phyloP scores from a whole-genome alignment of 2,113 vertebrate species.

The Rhinogobius similis region DNA sequence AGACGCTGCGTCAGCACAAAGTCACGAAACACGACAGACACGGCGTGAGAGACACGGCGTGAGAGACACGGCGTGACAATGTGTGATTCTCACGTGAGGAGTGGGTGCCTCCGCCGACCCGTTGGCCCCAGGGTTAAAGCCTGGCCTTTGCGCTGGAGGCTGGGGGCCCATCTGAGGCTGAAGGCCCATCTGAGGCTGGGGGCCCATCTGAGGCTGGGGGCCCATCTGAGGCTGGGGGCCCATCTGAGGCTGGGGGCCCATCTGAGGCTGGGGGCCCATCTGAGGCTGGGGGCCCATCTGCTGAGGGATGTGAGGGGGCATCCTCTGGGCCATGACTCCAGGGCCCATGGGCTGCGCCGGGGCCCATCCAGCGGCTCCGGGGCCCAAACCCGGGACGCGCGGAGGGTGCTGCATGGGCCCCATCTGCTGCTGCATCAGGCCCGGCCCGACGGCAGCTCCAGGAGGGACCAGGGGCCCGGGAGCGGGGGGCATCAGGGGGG shows the following conservation, averaged over 20 bases:
- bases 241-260: too few relatives aligned
- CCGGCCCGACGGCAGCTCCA: constrained; percentile 56
- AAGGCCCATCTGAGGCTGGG: too few relatives aligned
- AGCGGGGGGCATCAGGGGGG: constrained; percentile 30
- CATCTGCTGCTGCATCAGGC: constrained; percentile 62
- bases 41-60: too few relatives aligned
- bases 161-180: constrained; percentile 66
- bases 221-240: too few relatives aligned
- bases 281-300: constrained; percentile 64
- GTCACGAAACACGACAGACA: too few relatives aligned
- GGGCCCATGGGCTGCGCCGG: constrained; percentile 44
- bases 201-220: too few relatives aligned
- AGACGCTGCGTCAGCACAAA: not conserved
- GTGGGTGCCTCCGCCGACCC: constrained; percentile 29
- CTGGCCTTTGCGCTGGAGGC: constrained; percentile 64
- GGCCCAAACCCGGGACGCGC: constrained; percentile 70
- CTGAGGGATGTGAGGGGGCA: constrained; percentile 57
- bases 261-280: too few relatives aligned
- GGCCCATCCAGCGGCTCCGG: constrained; percentile 78
- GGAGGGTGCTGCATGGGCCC: constrained; percentile 73
- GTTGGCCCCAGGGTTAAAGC: constrained; percentile 1
- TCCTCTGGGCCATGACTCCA: constrained; percentile 50
- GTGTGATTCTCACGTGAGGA: constrained; percentile 60
- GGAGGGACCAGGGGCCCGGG: not conserved
- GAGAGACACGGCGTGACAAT: too few relatives aligned